These are phyloP conservation scores for Hyposoter didymator DNA, from an alignment of 2,888 invertebrate genomes.

Conservation along the genomic window DNA sequence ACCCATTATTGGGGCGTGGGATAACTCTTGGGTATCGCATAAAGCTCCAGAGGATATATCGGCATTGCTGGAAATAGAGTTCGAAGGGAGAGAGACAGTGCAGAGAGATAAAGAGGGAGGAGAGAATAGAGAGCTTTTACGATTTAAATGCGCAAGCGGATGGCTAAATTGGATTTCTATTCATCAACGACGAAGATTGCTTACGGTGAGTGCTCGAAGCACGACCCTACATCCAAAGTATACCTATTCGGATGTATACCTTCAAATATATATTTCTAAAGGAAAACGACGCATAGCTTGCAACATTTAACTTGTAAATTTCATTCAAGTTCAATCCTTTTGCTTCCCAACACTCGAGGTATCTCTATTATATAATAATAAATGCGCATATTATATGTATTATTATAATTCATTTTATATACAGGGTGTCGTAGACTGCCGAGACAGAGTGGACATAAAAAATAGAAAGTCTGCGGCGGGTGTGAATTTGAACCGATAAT, in stretches of 20 bases:
- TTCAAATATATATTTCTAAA: slow-evolving; percentile 28
- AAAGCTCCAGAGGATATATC: slow-evolving; percentile 41
- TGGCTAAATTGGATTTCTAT: slow-evolving; percentile 62
- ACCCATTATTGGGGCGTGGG: slow-evolving; percentile 21
- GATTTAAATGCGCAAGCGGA: slow-evolving; percentile 57
- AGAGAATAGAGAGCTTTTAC: slow-evolving; percentile 40
- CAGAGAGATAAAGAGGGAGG: slow-evolving; percentile 11
- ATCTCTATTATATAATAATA: neutral
- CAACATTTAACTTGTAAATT: slow-evolving; percentile 7
- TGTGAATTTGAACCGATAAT: neutral
- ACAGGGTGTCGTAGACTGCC: neutral
- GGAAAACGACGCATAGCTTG: neutral
- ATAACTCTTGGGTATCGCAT: slow-evolving; percentile 28
- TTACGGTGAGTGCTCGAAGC: slow-evolving; percentile 52
- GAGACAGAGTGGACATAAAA: too few species aligned
- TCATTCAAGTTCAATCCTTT: neutral
- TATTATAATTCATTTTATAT: neutral
- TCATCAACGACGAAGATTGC: slow-evolving; percentile 62
- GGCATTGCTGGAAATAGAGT: slow-evolving; percentile 30
- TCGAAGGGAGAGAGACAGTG: slow-evolving; percentile 25
- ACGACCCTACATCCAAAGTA: slow-evolving; percentile 25
- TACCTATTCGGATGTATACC: slow-evolving; percentile 27
- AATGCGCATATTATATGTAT: slow-evolving; percentile 13
- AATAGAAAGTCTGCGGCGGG: neutral
- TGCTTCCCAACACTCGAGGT: neutral